Base-by-base conservation (phyloP, 92 coral and sea anemone species). In the Palythoa grandiflora region DNA sequence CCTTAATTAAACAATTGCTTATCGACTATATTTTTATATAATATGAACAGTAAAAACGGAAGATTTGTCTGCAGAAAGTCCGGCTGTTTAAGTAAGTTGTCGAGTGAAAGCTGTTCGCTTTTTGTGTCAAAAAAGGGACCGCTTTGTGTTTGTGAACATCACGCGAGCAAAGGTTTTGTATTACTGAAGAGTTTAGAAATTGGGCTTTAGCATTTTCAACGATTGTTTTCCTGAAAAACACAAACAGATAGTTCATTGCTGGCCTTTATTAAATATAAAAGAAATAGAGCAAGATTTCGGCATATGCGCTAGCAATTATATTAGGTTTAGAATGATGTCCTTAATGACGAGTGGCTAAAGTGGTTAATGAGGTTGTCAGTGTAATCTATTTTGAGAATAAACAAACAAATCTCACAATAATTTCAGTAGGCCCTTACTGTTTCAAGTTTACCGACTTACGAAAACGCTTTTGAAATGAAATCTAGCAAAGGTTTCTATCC, bases 361-460 rank as follows among this genome's bases (percentile, higher is more conserved):
- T 10, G 39, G 50, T 15, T 35, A 70, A 70, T 70, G 48, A 70
- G 47, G 16, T 6, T 38, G 75, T 70, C 75, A 70, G 9, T 5
- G 28, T 35, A 70, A 70, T 70, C 75, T 70, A 15, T 36, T 70
- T 70, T 70, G 75, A 35, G 75, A 20, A 70, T 70, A 70, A 70
- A 70, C 75, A 70, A 28, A 8, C 75, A 70, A 38, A 70, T 70
- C 44, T 35, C 36, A 12, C 48, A 70, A 35, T 70, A 35, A 36
- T 20, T 70, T 3, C 47, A 11, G 14, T 47, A 0, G 28, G 44
- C 75, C 5, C 75, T 70, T 35, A 36, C 36, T 70, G 39, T 70
- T 70, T 70, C 44, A 35, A 17, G 9, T 70, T 70, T 70, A 10
- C 39, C 75, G 75, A 70, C 39, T 35, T 36, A 11, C 16, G 19